phyloP scores from a whole-genome alignment of 2,113 vertebrate species.

The Petrocephalus microphthalmus region DNA sequence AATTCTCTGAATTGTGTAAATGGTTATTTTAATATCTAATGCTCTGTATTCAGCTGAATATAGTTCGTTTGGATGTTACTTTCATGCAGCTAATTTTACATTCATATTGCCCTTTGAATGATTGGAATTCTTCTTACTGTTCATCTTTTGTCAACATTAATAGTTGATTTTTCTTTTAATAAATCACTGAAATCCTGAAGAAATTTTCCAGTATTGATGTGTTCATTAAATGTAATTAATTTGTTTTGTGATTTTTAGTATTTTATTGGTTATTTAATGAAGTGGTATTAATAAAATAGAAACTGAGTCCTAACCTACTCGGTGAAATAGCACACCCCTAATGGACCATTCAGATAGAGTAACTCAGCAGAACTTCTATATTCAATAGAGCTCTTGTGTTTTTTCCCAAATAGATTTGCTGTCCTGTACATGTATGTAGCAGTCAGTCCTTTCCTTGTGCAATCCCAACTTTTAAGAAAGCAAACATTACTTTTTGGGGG shows the following conservation, averaged over 20 bases:
- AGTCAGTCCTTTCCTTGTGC: background rate
- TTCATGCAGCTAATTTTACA: background rate
- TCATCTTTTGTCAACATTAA: background rate
- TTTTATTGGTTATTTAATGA: background rate
- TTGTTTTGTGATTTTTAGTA: background rate
- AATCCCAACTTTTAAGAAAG: background rate
- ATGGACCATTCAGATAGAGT: background rate
- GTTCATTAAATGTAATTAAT: background rate
- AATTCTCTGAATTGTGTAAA: background rate
- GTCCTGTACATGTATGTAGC: background rate
- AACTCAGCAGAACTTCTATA: background rate
- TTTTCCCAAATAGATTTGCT: background rate
- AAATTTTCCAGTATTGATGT: background rate
- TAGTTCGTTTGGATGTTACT: background rate
- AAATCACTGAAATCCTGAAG: background rate
- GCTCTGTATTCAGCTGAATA: background rate
- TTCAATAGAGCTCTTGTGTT: background rate
- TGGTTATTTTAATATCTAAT: background rate
- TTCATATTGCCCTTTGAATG: background rate
- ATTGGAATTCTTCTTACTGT: background rate
- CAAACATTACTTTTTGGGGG: too few species aligned
- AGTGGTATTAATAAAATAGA: too few species aligned
- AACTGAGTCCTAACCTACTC: too few species aligned
- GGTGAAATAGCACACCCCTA: too few species aligned
- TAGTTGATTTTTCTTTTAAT: background rate